Conservation (phyloP, 2,797 vertebrate species). For the Microhierax caerulescens region DNA sequence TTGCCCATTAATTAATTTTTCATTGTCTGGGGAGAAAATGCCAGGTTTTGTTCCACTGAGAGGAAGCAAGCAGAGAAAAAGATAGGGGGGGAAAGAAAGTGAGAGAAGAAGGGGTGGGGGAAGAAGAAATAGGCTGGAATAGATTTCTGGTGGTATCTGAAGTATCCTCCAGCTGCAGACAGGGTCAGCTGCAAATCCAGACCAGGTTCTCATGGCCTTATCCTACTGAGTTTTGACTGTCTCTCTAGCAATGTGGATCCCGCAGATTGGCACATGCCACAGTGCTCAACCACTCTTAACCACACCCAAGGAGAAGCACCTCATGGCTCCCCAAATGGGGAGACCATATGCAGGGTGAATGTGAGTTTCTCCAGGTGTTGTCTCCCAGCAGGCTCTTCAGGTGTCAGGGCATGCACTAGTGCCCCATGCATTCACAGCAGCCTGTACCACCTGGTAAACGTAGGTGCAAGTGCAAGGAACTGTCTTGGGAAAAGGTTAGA, state of each 20-base stretch:
- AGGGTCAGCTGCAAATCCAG: neutral
- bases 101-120: neutral
- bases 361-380: neutral
- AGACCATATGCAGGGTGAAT: neutral
- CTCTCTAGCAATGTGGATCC: neutral
- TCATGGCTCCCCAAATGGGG: rapidly evolving
- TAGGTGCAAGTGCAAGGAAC: neutral
- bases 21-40: neutral
- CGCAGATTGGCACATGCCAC: neutral
- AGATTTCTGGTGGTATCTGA: neutral
- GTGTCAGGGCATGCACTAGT: neutral
- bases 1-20: neutral
- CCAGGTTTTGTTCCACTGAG: neutral
- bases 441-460: neutral
- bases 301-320: neutral
- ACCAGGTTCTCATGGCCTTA: neutral
- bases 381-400: neutral
- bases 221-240: neutral
- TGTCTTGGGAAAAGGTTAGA: neutral
- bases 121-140: neutral
- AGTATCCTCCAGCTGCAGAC: neutral
- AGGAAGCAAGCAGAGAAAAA: neutral
- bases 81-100: neutral
- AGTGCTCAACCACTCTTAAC: neutral
- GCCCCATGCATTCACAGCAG: neutral